Conservation (phyloP, 2,797 vertebrate species). For the Catharus ustulatus region DNA sequence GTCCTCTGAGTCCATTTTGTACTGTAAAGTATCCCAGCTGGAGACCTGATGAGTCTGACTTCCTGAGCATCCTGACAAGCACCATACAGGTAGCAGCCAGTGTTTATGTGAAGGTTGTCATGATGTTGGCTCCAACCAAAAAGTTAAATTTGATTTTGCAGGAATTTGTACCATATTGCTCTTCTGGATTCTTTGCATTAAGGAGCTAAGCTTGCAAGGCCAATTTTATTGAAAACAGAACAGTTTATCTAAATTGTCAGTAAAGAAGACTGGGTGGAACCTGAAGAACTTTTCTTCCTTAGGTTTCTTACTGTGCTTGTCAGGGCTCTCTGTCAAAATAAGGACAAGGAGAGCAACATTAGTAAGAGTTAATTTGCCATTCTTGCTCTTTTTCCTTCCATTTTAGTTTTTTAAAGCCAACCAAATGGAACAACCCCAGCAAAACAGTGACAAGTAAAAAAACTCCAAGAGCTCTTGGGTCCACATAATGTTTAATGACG, state of each 20-base stretch:
- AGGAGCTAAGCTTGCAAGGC: neutral
- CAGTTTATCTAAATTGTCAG: neutral
- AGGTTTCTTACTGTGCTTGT: neutral
- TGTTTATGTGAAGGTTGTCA: neutral
- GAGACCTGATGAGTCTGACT: neutral
- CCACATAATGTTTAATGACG: rapidly evolving
- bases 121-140: neutral
- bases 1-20: neutral
- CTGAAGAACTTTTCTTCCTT: neutral
- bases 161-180: neutral
- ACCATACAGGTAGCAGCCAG: rapidly evolving
- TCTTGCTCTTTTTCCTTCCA: neutral
- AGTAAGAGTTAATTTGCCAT: neutral
- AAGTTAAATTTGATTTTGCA: neutral
- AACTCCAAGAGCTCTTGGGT: neutral
- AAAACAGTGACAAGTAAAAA: neutral
- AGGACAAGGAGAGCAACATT: neutral
- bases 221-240: neutral
- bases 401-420: neutral
- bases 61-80: neutral
- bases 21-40: neutral
- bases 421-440: neutral
- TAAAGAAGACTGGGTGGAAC: neutral
- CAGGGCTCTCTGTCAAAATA: neutral
- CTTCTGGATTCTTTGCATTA: neutral